Percentiles rank a stretch among this genome's conserved stretches.
Evolutionary conservation across 2,888 invertebrate genomes (phyloP).

Genomic region (Sceliomorpha sp.): DNA sequence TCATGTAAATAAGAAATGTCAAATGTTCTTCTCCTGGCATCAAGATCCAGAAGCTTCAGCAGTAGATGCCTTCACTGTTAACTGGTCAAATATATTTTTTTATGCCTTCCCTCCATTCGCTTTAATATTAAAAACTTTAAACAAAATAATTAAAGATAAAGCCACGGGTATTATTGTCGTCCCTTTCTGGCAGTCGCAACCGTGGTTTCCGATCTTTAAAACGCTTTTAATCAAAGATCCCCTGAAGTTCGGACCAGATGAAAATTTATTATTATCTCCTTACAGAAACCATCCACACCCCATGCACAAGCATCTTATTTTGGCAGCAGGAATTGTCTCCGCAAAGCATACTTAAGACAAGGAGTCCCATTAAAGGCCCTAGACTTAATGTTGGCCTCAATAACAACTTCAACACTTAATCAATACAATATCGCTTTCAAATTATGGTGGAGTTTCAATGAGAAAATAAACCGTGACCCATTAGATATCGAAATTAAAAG

Average conservation of each 20-base stretch:
- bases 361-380: conserved; percentile 34
- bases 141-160: conserved; percentile 55
- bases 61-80: conserved; percentile 28
- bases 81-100: conserved; percentile 4
- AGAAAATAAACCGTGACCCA: background rate
- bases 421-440: conserved; percentile 55
- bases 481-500: background rate
- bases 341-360: conserved; percentile 51
- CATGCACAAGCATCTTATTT: conserved; percentile 7
- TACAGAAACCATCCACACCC: conserved; percentile 59
- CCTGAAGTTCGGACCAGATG: no score
- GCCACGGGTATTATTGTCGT: conserved; percentile 65
- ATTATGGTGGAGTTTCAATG: conserved; percentile 56
- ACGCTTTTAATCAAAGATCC: background rate
- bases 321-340: conserved; percentile 57
- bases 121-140: conserved; percentile 33
- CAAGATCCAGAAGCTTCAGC: no score
- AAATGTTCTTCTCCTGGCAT: no score
- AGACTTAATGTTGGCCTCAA: conserved; percentile 49
- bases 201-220: conserved; percentile 58
- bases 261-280: conserved; percentile 29
- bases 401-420: conserved; percentile 52
- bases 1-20: conserved; percentile 24
- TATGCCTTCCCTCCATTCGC: conserved; percentile 48
- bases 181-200: conserved; percentile 62